Evolutionary conservation across 2,888 invertebrate genomes (phyloP).

Genomic region (Cataglyphis albicans): DNA sequence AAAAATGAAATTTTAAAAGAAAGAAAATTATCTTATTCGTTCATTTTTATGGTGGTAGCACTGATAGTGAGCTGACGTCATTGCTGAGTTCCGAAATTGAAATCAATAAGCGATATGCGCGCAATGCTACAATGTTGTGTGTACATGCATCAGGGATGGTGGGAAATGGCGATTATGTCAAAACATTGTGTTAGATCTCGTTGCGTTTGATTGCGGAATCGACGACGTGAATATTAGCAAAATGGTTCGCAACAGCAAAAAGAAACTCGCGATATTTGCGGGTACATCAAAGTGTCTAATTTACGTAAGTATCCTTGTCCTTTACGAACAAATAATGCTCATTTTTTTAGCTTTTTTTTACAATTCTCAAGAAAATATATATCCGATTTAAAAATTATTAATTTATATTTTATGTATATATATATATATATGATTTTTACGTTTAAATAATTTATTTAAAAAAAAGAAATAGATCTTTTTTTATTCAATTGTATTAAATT

Average conservation of each 20-base stretch:
- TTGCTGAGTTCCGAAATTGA: slow-evolving; percentile 81
- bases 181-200: slow-evolving; percentile 78
- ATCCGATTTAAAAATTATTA: neutral
- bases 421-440: neutral
- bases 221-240: slow-evolving; percentile 56
- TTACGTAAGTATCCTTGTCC: slow-evolving; percentile 79
- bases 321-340: neutral
- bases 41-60: slow-evolving; percentile 48
- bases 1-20: neutral
- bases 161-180: slow-evolving; percentile 84
- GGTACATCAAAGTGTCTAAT: slow-evolving; percentile 83
- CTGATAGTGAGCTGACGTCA: slow-evolving; percentile 78
- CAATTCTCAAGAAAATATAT: neutral
- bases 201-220: slow-evolving; percentile 72
- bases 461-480: neutral
- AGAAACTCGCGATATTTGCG: slow-evolving; percentile 83
- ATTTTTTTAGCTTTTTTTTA: neutral
- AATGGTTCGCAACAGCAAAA: slow-evolving; percentile 81
- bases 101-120: slow-evolving; percentile 83
- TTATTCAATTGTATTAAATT: neutral
- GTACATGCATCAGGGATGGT: slow-evolving; percentile 74
- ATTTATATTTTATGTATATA: neutral
- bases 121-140: slow-evolving; percentile 71
- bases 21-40: neutral
- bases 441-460: neutral